A percentile compares a stretch with the other conserved stretches of the same genome.
These are phyloP conservation scores for Apotomis turbidana DNA, from an alignment of 2,888 invertebrate genomes.

Conservation along the genomic window DNA sequence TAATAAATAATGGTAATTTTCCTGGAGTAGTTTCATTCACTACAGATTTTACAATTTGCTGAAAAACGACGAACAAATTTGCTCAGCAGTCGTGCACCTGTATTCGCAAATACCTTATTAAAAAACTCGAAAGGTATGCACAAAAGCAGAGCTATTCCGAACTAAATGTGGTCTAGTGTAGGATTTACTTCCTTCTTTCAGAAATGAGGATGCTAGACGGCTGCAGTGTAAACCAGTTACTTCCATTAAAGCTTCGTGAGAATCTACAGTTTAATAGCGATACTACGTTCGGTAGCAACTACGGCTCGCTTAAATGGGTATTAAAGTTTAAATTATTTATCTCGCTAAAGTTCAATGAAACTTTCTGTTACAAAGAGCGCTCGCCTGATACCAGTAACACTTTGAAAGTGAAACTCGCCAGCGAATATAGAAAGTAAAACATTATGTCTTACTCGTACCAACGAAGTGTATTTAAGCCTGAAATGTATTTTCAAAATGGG, in stretches of 20 bases:
- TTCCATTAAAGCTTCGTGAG: constrained; percentile 60
- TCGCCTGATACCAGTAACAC: constrained; percentile 55
- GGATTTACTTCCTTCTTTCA: constrained; percentile 12
- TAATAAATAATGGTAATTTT: too few species aligned
- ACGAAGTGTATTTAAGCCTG: constrained; percentile 58
- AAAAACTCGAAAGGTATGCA: background rate
- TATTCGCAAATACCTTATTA: background rate
- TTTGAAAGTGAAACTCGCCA: constrained; percentile 64
- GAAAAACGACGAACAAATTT: background rate
- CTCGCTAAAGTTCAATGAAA: constrained; percentile 66
- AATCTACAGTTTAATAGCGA: constrained; percentile 64
- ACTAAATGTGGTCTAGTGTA: background rate
- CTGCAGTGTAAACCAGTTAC: constrained; percentile 50
- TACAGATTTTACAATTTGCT: background rate
- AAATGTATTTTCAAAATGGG: constrained; percentile 61
- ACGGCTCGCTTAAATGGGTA: constrained; percentile 69
- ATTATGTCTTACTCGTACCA: constrained; percentile 54
- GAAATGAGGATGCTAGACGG: constrained; percentile 19
- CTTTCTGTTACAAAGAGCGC: constrained; percentile 69
- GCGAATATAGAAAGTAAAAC: constrained; percentile 61
- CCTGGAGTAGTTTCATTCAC: too few species aligned
- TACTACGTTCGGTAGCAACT: constrained; percentile 60
- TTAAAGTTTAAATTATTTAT: constrained; percentile 79
- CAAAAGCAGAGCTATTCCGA: constrained; percentile 1
- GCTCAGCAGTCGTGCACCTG: too few species aligned